Percentiles rank a stretch among this genome's conserved stretches.
Conservation (phyloP, 2,888 invertebrate genomes). For the Lamellibrachia satsuma region DNA sequence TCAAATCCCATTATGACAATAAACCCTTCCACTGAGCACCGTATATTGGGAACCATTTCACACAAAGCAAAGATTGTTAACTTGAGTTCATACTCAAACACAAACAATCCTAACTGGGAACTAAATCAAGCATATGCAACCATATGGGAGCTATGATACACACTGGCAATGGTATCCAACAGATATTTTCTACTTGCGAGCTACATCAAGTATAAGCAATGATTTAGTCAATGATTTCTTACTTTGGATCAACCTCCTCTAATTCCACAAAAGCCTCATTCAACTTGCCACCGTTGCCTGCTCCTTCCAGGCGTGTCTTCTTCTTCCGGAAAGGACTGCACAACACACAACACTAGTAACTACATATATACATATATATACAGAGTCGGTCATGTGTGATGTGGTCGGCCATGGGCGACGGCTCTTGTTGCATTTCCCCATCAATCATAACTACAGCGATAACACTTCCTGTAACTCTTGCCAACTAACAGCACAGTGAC, state of each 20-base stretch:
- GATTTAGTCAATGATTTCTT: neutral
- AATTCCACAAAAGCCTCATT: slow-evolving; percentile 11
- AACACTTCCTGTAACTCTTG: neutral
- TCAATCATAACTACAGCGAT: neutral
- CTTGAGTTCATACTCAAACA: neutral
- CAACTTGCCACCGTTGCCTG: neutral
- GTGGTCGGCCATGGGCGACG: neutral
- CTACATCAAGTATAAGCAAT: neutral
- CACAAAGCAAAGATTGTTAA: neutral
- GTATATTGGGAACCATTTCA: neutral
- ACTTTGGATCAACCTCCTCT: neutral
- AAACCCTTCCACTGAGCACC: neutral
- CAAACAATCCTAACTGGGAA: neutral
- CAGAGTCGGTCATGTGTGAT: neutral
- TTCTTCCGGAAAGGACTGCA: neutral
- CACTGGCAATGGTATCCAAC: too few relatives aligned
- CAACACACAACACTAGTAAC: neutral
- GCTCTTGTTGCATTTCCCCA: neutral
- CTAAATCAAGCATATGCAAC: neutral
- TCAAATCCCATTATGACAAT: neutral
- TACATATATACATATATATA: neutral
- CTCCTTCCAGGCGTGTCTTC: neutral
- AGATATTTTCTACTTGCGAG: neutral
- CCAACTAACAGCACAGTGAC: neutral
- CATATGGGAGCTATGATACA: neutral